Base-by-base conservation (phyloP, 2,888 invertebrate species). In the Drosophila atripex region DNA sequence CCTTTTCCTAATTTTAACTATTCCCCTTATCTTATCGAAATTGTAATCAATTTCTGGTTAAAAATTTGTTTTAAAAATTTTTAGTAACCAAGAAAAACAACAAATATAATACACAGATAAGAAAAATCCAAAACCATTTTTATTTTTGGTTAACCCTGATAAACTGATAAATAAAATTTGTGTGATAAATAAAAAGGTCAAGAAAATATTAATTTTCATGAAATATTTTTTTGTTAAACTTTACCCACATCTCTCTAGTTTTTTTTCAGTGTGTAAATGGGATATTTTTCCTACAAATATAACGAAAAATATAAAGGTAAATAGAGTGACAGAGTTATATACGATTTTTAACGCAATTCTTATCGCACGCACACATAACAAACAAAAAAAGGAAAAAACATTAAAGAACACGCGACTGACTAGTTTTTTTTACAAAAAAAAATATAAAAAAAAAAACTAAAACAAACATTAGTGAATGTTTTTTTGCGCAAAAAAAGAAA, bases 341-440 rank as follows among this genome's bases (percentile, higher is more conserved):
- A 35, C 16, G 35, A 14, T 14, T 57, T 60, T 57, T 38, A 45
- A 38, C 60, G 60, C 60, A 35, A 23, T 58, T 39, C 21, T 61
- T 47, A 59, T 59, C 60, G 11, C 25, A 47, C 32, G 14, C 21
- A 23, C 59, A 46, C 60, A 47, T 14, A 60, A 59, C 25, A 38
- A 3, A 5, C 43, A 32, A 11, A 3, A 21, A 60, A 18, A 43
- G 52, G 43, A 32, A 41, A n/a, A 14, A 35, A 5, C 32, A 11
- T 4, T 32, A 18, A 58, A n/a, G n/a, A 60, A 54, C 54, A 47
- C 54, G 54, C 54, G 46, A 55, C 54, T 47, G 47, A 12, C 8
- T 43, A 21, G 43, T 43, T 12, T 43, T 21, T 8, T 53, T 52
- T 7, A 11, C 5, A 16, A 18, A 16, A 53, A 53, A 51, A 25